Evolutionary conservation across 1,140 invertebrate genomes (phyloP).

Genomic region (Drosophila subobscura): DNA sequence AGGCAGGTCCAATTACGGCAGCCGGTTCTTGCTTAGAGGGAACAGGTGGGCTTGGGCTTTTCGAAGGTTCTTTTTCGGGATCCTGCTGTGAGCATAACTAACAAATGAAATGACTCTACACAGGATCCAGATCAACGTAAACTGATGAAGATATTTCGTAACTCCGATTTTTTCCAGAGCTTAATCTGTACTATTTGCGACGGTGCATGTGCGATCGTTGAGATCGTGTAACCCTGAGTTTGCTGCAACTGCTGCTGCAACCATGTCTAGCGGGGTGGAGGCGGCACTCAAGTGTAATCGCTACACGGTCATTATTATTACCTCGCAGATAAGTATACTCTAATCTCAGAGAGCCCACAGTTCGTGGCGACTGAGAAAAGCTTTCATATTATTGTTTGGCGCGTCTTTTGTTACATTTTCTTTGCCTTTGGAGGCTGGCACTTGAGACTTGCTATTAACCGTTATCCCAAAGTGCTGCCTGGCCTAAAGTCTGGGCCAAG

Average conservation of each 20-base stretch:
- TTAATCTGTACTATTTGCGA: background rate
- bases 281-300: slow-evolving; percentile 75
- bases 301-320: slow-evolving; percentile 80
- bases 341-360: background rate
- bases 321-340: slow-evolving; percentile 68
- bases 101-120: slow-evolving; percentile 36
- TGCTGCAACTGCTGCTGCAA: slow-evolving; percentile 8
- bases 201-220: no score
- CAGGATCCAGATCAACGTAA: slow-evolving; percentile 45
- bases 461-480: slow-evolving; percentile 52
- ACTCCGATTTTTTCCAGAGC: slow-evolving; percentile 36
- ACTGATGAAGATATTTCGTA: slow-evolving; percentile 50
- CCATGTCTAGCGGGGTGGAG: slow-evolving; percentile 39
- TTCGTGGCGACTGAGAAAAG: slow-evolving; percentile 57
- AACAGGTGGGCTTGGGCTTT: slow-evolving; percentile 51
- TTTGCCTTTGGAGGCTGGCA: slow-evolving; percentile 59
- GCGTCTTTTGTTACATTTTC: slow-evolving; percentile 77
- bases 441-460: slow-evolving; percentile 66
- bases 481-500: slow-evolving; percentile 36
- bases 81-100: slow-evolving; percentile 55
- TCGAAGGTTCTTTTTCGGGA: slow-evolving; percentile 8
- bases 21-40: slow-evolving; percentile 45
- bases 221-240: no score
- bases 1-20: slow-evolving; percentile 67
- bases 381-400: slow-evolving; percentile 69